Evolutionary conservation across 2,888 invertebrate species (phyloP), one percentile per base, ranked within the genome.

Genomic region (Diaphora mendica): DNA sequence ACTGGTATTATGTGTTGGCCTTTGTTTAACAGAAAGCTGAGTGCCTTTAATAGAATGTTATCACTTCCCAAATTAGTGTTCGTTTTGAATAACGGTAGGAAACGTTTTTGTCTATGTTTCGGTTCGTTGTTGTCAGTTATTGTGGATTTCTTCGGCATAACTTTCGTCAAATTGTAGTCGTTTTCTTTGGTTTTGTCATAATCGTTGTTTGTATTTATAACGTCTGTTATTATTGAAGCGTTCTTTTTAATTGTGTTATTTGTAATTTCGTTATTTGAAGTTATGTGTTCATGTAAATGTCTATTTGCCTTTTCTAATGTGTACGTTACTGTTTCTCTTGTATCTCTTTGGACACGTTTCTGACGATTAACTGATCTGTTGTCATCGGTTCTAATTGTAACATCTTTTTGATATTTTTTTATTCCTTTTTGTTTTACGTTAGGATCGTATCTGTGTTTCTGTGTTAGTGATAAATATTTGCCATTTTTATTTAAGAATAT

Each of bases 1-100:
- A 94, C 88, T 3, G 94, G 95, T 0, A 92, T 62, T 0, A 92
- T 85, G 15, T 84, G 90, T 68, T 82, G 90, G 0, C 91, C 84
- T 51, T 93, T 89, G 65, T 85, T 91, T 0, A 90, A 72, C 0
- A 94, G 70, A 30, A 93, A 94, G 59, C 91, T 88, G 9, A 93
- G 68, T 71, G 92, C 87, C 85, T 77, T 88, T 15, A 90, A 88
- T 17, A 93, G 64, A 71, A 93, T 88, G 51, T 87, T 92, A 7
- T 90, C 89, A 44, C 80, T 86, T 3, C 90, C 88, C 4, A 81
- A 78, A 8, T 88, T 66, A 11, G 33, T 85, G 23, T 89, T 75
- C 0, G 74, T 77, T 66, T 77, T 85, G 64, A 93, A 88, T 15
- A 91, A 80, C 1, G 88, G 84, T 17, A 91, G 73, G 82, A 93